phyloP scores from a whole-genome alignment of 2,888 invertebrate species.

The Nasonia oneida region DNA sequence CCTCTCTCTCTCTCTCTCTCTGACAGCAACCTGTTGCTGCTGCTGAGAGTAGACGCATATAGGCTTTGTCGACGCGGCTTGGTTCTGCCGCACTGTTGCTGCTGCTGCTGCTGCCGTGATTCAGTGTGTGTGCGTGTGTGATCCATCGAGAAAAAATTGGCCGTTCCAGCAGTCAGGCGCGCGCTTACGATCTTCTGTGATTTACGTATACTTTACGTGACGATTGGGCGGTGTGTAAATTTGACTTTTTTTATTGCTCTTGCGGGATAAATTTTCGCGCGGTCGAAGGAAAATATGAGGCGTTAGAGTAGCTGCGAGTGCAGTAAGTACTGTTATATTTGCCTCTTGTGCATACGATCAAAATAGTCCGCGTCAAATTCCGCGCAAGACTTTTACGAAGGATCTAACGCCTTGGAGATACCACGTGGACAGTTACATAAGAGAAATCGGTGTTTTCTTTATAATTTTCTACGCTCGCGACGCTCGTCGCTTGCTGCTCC shows the following conservation, averaged over 20 bases:
- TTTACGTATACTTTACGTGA: neutral
- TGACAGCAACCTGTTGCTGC: conserved; percentile 3
- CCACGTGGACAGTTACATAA: neutral
- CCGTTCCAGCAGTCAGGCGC: neutral
- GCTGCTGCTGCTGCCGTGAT: neutral
- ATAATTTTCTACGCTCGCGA: neutral
- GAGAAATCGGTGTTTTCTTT: neutral
- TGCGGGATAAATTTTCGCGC: neutral
- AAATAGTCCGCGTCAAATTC: too few relatives aligned
- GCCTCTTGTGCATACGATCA: too few relatives aligned
- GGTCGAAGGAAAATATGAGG: too few relatives aligned
- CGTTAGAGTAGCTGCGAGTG: too few relatives aligned
- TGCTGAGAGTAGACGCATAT: neutral
- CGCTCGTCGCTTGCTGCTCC: neutral
- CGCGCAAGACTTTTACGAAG: neutral
- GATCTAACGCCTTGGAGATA: neutral
- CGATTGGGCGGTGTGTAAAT: neutral
- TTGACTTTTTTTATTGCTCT: neutral
- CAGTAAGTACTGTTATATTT: too few relatives aligned
- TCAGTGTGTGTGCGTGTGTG: neutral
- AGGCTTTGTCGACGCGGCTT: neutral
- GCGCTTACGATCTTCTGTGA: neutral
- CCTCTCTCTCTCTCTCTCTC: conserved; percentile 27
- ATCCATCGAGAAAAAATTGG: neutral
- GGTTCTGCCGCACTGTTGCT: neutral